phyloP scores from a whole-genome alignment of 2,113 vertebrate species.

The Ptyas mucosa region DNA sequence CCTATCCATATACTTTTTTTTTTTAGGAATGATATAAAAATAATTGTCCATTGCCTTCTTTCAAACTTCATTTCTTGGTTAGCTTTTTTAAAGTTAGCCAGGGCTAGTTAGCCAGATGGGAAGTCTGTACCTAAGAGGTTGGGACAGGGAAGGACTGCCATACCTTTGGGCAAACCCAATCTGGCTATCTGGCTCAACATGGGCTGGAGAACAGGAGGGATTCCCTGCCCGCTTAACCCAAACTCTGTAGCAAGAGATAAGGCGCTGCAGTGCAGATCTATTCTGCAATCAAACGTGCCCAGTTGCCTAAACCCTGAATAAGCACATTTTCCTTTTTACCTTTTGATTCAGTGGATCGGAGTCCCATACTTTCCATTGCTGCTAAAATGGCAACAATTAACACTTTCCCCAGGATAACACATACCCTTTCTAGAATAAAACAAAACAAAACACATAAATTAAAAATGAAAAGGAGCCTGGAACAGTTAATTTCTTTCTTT shows the following conservation, averaged over 20 bases:
- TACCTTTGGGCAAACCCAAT: slow-evolving; percentile 37
- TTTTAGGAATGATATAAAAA: background rate
- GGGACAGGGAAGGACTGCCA: background rate
- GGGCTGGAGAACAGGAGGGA: slow-evolving; percentile 58
- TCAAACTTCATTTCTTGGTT: background rate
- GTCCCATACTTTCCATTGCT: slow-evolving; percentile 64
- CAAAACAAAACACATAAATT: background rate
- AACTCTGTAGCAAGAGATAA: slow-evolving; percentile 70
- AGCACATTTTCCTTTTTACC: slow-evolving; percentile 67
- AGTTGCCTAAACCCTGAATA: slow-evolving; percentile 77
- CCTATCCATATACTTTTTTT: background rate
- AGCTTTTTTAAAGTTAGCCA: background rate
- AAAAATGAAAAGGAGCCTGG: background rate
- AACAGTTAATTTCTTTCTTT: slow-evolving; percentile 7
- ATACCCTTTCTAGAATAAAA: slow-evolving; percentile 8
- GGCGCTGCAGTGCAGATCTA: slow-evolving; percentile 81
- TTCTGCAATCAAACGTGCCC: slow-evolving; percentile 83
- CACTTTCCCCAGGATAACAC: background rate
- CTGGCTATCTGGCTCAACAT: slow-evolving; percentile 46
- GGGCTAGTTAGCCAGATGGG: background rate
- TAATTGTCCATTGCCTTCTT: background rate
- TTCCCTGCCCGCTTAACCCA: slow-evolving; percentile 60
- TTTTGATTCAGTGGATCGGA: slow-evolving; percentile 79
- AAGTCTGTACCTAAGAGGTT: background rate
- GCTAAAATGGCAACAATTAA: slow-evolving; percentile 57